Evolutionary conservation across 1,140 invertebrate species (phyloP).

Genomic region (Formica exsecta): DNA sequence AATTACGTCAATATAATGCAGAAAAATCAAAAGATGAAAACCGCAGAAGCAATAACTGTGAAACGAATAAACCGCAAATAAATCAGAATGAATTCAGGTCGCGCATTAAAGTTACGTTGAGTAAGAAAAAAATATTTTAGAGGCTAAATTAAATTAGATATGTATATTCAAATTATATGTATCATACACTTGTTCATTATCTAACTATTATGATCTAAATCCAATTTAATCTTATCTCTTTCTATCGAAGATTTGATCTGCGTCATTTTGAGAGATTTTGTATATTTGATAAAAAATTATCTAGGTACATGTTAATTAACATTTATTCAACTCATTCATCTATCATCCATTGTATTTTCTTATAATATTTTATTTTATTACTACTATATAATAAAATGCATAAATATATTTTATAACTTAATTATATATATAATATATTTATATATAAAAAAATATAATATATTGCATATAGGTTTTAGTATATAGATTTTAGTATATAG

Average conservation of each 20-base stretch:
- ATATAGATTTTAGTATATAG: too few species aligned
- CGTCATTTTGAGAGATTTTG: too few species aligned
- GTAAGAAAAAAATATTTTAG: neutral
- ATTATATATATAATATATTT: neutral
- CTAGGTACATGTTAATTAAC: too few species aligned
- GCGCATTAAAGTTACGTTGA: neutral
- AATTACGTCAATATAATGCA: neutral
- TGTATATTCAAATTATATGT: neutral
- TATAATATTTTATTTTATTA: too few species aligned
- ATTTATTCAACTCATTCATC: too few species aligned
- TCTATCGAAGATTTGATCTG: too few species aligned
- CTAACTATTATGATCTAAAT: too few species aligned
- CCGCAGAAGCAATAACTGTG: neutral
- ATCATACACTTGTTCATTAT: too few species aligned
- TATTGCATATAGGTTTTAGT: neutral
- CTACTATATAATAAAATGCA: neutral
- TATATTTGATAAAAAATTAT: too few species aligned
- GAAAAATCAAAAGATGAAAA: neutral
- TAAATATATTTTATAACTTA: conserved; percentile 16
- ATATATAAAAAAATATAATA: neutral
- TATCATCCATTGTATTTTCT: too few species aligned
- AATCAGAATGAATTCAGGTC: neutral
- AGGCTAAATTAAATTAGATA: neutral
- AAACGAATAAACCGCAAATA: conserved; percentile 6
- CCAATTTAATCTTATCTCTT: too few species aligned